Conservation (phyloP, 2,113 vertebrate species). For the Alaudala cheleensis region DNA sequence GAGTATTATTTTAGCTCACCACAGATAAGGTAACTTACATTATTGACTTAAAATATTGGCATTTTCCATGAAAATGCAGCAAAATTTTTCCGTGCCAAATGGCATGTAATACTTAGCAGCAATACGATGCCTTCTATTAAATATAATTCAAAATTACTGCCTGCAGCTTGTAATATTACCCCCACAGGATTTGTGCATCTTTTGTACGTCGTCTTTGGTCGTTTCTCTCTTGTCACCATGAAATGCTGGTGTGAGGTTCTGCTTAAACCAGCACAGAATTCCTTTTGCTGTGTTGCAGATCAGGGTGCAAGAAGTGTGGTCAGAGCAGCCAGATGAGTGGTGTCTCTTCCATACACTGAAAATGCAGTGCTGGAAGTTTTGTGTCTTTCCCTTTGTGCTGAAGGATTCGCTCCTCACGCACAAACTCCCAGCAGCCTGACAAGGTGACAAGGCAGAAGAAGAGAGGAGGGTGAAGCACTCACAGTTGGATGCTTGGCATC, state of each 20-base stretch:
- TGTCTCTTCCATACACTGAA: neutral
- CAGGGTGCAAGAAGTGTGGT: neutral
- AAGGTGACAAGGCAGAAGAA: too few species aligned
- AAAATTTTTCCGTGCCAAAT: neutral
- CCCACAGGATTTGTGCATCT: neutral
- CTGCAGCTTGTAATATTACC: neutral
- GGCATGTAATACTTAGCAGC: neutral
- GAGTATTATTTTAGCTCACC: neutral
- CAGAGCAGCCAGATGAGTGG: neutral
- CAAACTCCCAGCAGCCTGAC: neutral
- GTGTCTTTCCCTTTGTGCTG: neutral
- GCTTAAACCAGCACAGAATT: neutral
- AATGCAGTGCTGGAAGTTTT: neutral
- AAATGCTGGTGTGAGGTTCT: neutral
- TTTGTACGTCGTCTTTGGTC: neutral
- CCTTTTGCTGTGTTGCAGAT: neutral
- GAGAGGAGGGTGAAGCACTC: neutral
- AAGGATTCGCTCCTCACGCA: accelerated
- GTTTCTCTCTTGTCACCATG: neutral
- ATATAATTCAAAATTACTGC: neutral
- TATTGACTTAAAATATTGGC: neutral
- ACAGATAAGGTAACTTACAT: neutral
- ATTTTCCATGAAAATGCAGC: neutral
- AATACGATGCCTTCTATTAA: neutral
- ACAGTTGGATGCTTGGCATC: neutral